A percentile compares a stretch with the other conserved stretches of the same genome.
Conservation (phyloP, 1,140 invertebrate species). For the Drosophila tropicalis region DNA sequence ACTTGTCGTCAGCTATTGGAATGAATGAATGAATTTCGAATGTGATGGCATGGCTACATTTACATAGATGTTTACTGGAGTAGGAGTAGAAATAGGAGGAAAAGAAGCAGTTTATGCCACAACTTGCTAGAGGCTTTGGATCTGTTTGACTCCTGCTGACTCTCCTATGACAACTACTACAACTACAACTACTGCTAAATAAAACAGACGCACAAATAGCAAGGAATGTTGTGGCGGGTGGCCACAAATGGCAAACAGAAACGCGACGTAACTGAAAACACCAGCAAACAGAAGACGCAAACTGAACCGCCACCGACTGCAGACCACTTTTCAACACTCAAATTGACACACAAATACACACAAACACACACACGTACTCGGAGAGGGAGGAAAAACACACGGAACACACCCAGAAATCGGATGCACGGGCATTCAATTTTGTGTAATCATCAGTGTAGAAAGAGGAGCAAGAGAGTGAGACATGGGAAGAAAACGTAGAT, state of each 20-base stretch:
- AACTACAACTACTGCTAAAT: constrained; percentile 47
- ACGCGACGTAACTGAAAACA: constrained; percentile 23
- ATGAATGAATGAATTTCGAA: constrained; percentile 20
- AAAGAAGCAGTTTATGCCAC: background rate
- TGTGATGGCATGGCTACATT: constrained; percentile 11
- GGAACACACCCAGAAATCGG: constrained; percentile 28
- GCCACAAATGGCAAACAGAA: constrained; percentile 66
- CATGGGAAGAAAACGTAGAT: constrained; percentile 24
- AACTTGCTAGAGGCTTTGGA: constrained; percentile 2
- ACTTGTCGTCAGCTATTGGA: constrained; percentile 19
- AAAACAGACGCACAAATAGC: constrained; percentile 50
- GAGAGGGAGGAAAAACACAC: constrained; percentile 1
- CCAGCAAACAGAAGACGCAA: constrained; percentile 46
- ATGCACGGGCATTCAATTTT: constrained; percentile 71
- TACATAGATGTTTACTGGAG: constrained; percentile 3
- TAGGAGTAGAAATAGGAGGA: no score
- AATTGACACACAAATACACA: constrained; percentile 66
- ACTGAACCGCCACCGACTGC: constrained; percentile 74
- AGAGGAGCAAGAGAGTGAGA: constrained; percentile 2
- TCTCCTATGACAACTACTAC: background rate
- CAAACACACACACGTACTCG: constrained; percentile 18
- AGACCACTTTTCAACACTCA: constrained; percentile 80
- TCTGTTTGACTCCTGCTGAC: constrained; percentile 10
- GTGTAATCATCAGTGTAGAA: constrained; percentile 64
- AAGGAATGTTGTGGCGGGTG: constrained; percentile 48